Conservation (phyloP, 2,888 invertebrate genomes). For the Oscheius sp. region DNA sequence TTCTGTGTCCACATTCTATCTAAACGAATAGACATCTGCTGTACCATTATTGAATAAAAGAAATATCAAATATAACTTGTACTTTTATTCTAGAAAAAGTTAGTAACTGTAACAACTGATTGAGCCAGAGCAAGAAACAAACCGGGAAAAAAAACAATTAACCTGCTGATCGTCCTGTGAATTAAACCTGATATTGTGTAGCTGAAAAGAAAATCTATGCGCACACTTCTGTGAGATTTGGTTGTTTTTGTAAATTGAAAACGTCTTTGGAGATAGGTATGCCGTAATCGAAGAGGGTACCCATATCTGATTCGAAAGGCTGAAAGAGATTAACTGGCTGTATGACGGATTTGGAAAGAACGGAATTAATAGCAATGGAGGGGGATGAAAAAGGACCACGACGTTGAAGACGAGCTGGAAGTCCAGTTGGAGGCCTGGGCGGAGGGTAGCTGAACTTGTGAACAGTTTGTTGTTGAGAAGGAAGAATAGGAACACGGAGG, state of each 20-base stretch:
- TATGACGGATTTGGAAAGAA: background rate
- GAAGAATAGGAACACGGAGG: background rate
- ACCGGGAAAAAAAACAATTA: no score
- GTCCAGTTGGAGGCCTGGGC: background rate
- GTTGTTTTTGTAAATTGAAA: background rate
- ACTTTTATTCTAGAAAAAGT: no score
- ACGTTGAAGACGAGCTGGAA: background rate
- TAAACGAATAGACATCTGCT: no score
- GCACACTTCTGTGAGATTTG: conserved; percentile 18
- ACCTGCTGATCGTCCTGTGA: no score
- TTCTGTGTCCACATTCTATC: no score
- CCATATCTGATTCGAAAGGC: no score
- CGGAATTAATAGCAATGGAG: background rate
- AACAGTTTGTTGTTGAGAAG: background rate
- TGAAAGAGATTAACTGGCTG: background rate
- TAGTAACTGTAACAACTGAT: no score
- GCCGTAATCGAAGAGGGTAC: background rate
- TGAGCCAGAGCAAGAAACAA: no score
- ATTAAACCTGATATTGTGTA: background rate
- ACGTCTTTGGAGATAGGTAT: background rate
- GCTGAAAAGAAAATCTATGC: conserved; percentile 9
- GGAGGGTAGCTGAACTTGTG: background rate
- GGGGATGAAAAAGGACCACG: background rate
- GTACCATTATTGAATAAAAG: no score
- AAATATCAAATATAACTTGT: no score